A percentile compares a stretch with the other conserved stretches of the same genome.
These are phyloP conservation scores for Galeopterus variegatus DNA, from an alignment of 2,113 vertebrate genomes.

Conservation along the genomic window DNA sequence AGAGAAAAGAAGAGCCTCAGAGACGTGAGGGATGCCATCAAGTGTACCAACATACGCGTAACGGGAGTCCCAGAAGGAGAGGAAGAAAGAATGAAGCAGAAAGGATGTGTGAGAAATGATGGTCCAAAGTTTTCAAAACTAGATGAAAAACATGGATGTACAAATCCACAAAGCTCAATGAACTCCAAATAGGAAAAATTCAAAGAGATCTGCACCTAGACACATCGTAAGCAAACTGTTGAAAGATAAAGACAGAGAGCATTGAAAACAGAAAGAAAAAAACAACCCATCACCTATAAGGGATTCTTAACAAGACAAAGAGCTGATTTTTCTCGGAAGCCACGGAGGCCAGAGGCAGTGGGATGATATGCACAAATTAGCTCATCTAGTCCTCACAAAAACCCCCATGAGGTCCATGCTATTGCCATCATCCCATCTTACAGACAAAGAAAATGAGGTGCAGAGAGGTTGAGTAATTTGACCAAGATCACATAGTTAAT, in stretches of 20 bases:
- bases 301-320: neutral
- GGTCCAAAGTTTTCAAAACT: neutral
- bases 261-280: neutral
- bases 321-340: neutral
- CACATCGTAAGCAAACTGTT: neutral
- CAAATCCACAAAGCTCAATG: neutral
- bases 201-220: neutral
- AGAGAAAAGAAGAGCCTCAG: neutral
- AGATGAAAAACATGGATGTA: constrained; percentile 24
- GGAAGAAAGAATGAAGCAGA: too few relatives aligned
- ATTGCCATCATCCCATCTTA: neutral
- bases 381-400: neutral
- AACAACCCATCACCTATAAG: neutral
- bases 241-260: neutral
- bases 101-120: neutral
- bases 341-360: neutral
- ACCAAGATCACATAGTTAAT: neutral
- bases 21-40: neutral
- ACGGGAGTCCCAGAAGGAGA: neutral
- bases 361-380: neutral
- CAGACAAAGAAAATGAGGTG: neutral
- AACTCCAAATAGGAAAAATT: neutral
- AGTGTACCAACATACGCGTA: too few relatives aligned
- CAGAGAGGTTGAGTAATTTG: neutral
- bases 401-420: neutral